Percentiles rank a stretch among this genome's conserved stretches.
phyloP scores from a whole-genome alignment of 2,888 invertebrate species.

The Oligia latruncula region DNA sequence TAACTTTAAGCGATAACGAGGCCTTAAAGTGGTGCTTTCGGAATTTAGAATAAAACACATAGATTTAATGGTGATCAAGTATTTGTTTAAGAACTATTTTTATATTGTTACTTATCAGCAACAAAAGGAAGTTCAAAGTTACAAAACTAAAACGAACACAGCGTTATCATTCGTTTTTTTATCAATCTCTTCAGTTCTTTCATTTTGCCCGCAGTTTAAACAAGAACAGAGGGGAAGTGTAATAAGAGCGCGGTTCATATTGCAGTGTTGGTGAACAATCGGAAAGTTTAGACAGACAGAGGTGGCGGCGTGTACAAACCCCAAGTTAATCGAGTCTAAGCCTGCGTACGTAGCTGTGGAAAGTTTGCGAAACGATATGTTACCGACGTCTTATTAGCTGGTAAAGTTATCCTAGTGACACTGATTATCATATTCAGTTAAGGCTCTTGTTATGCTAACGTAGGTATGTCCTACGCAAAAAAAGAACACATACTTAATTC shows the following conservation, averaged over 20 bases:
- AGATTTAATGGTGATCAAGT: conserved; percentile 28
- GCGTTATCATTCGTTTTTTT: conserved; percentile 8
- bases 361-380: conserved; percentile 51
- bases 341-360: conserved; percentile 61
- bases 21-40: conserved; percentile 1
- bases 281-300: conserved; percentile 76
- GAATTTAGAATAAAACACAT: conserved; percentile 14
- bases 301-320: conserved; percentile 76
- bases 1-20: conserved; percentile 45
- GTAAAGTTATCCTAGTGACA: not conserved
- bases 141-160: not conserved
- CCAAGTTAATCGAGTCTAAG: conserved; percentile 79
- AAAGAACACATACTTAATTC: not conserved
- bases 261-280: conserved; percentile 74
- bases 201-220: conserved; percentile 67
- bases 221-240: conserved; percentile 67
- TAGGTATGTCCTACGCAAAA: not conserved
- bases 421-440: not conserved
- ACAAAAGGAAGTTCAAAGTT: conserved; percentile 24
- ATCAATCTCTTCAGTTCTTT: conserved; percentile 57
- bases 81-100: conserved; percentile 51
- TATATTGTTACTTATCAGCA: conserved; percentile 16
- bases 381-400: conserved; percentile 23
- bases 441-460: not conserved
- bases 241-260: conserved; percentile 71